Percentiles rank a stretch among this genome's conserved stretches.
Conservation (phyloP, 30 jellyfish, hydroid and myxozoan genomes). For the Aurelia sp. region DNA sequence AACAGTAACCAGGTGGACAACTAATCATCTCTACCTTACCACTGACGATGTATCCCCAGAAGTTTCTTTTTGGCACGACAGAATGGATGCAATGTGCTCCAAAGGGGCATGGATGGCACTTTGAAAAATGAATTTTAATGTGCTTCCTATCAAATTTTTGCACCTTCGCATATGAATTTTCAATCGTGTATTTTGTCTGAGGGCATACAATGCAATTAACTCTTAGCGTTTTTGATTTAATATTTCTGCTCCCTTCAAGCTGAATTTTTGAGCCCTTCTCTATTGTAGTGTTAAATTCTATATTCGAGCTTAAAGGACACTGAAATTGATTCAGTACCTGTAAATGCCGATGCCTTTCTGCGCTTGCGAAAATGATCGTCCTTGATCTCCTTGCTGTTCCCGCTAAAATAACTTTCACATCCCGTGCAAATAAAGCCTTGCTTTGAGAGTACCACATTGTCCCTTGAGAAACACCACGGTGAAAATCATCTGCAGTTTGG, state of each 20-base stretch:
- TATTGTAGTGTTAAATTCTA: neutral
- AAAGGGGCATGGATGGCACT: slow-evolving; percentile 27
- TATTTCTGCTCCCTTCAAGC: neutral
- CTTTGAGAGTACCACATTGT: neutral
- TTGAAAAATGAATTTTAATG: neutral
- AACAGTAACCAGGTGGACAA: slow-evolving; percentile 44
- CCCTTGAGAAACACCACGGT: neutral
- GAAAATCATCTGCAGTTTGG: neutral
- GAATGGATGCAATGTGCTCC: slow-evolving; percentile 8
- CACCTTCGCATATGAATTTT: neutral
- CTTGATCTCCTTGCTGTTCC: neutral
- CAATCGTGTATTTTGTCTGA: neutral
- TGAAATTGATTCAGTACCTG: neutral
- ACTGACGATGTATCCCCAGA: slow-evolving; percentile 21
- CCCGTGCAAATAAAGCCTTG: neutral
- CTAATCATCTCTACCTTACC: neutral
- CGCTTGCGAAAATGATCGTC: neutral
- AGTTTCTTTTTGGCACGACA: slow-evolving; percentile 8
- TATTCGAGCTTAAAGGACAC: neutral
- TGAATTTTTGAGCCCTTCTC: too few relatives aligned
- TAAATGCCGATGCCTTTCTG: neutral
- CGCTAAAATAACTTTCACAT: neutral
- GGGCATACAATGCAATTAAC: neutral
- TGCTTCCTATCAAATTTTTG: neutral
- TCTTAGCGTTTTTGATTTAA: neutral